These are phyloP conservation scores for Caenorhabditis sp. DNA, from an alignment of 2,888 invertebrate genomes.

Conservation along the genomic window DNA sequence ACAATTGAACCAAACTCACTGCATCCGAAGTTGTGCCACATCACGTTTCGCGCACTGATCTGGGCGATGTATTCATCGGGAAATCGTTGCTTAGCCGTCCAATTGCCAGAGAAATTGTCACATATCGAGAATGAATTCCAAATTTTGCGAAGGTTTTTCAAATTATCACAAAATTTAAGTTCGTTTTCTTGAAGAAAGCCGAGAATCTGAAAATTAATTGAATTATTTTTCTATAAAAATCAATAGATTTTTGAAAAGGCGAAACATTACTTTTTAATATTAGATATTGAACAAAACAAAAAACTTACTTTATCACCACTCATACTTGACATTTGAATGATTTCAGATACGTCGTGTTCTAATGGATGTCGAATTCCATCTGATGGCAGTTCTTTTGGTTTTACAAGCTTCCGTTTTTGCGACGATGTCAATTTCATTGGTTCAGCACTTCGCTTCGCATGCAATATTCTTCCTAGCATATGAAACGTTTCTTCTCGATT, in stretches of 20 bases:
- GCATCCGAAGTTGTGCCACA: constrained; percentile 27
- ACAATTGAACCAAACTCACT: not conserved
- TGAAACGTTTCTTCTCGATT: constrained; percentile 35
- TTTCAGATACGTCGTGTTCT: constrained; percentile 31
- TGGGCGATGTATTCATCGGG: constrained; percentile 23
- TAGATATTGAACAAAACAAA: no score
- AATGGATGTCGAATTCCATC: constrained; percentile 6
- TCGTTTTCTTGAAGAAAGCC: constrained; percentile 28
- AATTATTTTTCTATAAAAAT: no score
- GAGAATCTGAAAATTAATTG: constrained; percentile 15
- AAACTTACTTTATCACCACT: constrained; percentile 14
- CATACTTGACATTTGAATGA: constrained; percentile 37
- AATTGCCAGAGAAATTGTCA: constrained; percentile 12
- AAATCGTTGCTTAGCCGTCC: not conserved
- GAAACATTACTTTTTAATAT: no score
- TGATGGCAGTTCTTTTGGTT: not conserved
- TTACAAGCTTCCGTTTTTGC: constrained; percentile 2
- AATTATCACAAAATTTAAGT: constrained; percentile 16
- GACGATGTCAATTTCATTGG: not conserved
- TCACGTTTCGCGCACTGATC: constrained; percentile 17
- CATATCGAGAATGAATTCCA: constrained; percentile 17
- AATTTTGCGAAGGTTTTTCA: constrained; percentile 19
- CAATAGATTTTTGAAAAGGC: no score
- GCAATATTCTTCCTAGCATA: constrained; percentile 35
- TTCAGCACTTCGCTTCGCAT: constrained; percentile 24